phyloP scores from a whole-genome alignment of 1,140 invertebrate genomes.

The Penaeus vannamei region DNA sequence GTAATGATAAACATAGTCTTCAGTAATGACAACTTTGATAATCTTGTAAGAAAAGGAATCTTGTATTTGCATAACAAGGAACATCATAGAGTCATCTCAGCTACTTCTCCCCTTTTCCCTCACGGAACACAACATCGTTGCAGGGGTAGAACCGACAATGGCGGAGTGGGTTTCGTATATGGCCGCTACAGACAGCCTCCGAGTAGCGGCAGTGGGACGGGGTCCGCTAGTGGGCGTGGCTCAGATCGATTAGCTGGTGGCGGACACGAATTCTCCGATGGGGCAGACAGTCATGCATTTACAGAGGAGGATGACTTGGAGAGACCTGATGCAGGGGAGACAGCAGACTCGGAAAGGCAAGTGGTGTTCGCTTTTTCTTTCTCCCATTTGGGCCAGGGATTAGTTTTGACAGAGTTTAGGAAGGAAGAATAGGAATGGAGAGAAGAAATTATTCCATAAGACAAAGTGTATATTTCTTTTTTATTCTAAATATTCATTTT shows the following conservation, averaged over 20 bases:
- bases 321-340: slow-evolving; percentile 64
- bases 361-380: neutral
- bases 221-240: slow-evolving; percentile 69
- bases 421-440: no score
- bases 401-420: no score
- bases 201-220: slow-evolving; percentile 73
- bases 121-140: slow-evolving; percentile 38
- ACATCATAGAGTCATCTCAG: no score
- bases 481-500: no score
- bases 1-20: no score
- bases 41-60: no score
- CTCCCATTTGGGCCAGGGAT: no score
- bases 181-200: slow-evolving; percentile 84
- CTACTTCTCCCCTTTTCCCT: no score
- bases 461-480: no score
- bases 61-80: no score
- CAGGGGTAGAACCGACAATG: slow-evolving; percentile 76
- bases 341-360: slow-evolving; percentile 66
- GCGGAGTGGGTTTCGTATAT: slow-evolving; percentile 82
- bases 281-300: slow-evolving; percentile 64
- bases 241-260: slow-evolving; percentile 63
- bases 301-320: slow-evolving; percentile 66
- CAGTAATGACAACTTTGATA: no score
- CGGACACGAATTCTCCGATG: slow-evolving; percentile 62
- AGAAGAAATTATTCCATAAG: no score